Percentiles rank a stretch among this genome's conserved stretches.
These are phyloP conservation scores for Enteromius trimaculatus DNA, from an alignment of 2,797 vertebrate genomes.

Conservation along the genomic window DNA sequence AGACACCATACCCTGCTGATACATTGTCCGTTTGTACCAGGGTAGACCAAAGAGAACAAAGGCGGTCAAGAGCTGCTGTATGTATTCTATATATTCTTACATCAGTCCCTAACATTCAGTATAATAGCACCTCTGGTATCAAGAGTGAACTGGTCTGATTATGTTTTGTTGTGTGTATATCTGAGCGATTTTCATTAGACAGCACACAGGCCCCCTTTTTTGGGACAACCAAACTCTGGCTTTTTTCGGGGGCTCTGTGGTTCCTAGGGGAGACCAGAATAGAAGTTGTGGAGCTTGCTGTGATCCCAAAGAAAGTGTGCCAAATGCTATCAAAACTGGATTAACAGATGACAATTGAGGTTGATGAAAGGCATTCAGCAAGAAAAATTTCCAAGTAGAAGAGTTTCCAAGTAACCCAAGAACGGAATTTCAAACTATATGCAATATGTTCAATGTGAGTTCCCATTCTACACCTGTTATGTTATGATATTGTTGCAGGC, in stretches of 20 bases:
- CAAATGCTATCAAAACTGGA: slow-evolving; percentile 87
- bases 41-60: slow-evolving; percentile 70
- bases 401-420: slow-evolving; percentile 80
- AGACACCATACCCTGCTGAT: slow-evolving; percentile 81
- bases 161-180: slow-evolving; percentile 48
- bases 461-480: slow-evolving; percentile 37
- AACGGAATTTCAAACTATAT: slow-evolving; percentile 74
- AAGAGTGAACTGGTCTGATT: slow-evolving; percentile 40
- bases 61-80: slow-evolving; percentile 59
- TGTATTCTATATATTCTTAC: slow-evolving; percentile 66
- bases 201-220: slow-evolving; percentile 64
- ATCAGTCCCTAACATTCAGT: slow-evolving; percentile 74
- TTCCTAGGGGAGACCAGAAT: slow-evolving; percentile 84
- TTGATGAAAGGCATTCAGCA: slow-evolving; percentile 73
- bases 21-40: slow-evolving; percentile 82
- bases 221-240: slow-evolving; percentile 74
- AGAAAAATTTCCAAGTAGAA: slow-evolving; percentile 54
- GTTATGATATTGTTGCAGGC: not conserved
- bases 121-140: slow-evolving; percentile 44
- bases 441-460: slow-evolving; percentile 47
- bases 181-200: slow-evolving; percentile 73
- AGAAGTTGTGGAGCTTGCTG: slow-evolving; percentile 83
- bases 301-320: slow-evolving; percentile 85
- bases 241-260: slow-evolving; percentile 79
- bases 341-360: slow-evolving; percentile 82